Evolutionary conservation across 2,888 invertebrate species (phyloP), one percentile per base, ranked within the genome.

Genomic region (Agrotis segetum): DNA sequence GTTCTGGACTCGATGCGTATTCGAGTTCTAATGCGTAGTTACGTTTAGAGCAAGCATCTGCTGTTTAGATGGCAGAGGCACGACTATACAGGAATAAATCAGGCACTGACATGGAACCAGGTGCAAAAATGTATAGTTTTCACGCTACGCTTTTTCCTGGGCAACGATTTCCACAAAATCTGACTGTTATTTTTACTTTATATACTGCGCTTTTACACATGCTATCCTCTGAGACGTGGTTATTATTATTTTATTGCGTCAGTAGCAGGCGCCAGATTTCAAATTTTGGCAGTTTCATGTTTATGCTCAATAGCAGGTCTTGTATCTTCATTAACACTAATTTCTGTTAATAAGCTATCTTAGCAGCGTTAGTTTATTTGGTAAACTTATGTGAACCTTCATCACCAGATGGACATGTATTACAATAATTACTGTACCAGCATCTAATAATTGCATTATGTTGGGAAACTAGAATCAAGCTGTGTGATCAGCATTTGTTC

Each of bases 231-330:
- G 29, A 69, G 46, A 52, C 40, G 58, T 50, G 67, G 58, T 70
- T 82, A 74, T 82, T 70, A 71, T 79, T 81, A 61, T 71, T 81
- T 82, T 66, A 73, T 64, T 62, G 79, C 83, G 79, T 76, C 69
- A 68, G 77, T 70, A 76, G 61, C 67, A 53, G 65, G 71, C 65
- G 75, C 80, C 71, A 74, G 59, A 56, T 55, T 67, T 29, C 19
- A 58, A 64, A 59, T 74, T 74, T 77, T 79, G 61, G 67, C 67
- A 67, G 61, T 52, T 61, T 53, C 19, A 19, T 49, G 53, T 74
- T 50, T 53, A 21, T 65, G 56, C 29, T 65, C 53, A 78, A 67
- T 69, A 24, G 21, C 44, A 44, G 29, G n/a, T 53, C 69, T 58
- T 72, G 69, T 72, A 52, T 83, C 61, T 74, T 71, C 24, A 69